Evolutionary conservation across 2,888 invertebrate genomes (phyloP).

Genomic region (Drosophila setosimentum): DNA sequence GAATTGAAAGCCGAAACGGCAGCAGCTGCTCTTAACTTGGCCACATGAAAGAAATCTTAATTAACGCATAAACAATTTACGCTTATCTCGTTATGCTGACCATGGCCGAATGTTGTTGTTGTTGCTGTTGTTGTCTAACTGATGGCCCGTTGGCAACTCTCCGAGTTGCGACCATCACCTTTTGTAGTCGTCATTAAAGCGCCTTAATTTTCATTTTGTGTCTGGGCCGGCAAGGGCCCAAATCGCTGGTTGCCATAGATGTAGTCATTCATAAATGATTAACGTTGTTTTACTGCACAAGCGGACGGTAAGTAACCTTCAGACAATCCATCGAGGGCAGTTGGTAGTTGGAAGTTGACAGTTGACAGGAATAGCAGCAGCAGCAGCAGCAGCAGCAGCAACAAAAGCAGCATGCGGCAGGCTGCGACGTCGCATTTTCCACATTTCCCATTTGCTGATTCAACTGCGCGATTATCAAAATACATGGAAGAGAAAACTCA

Average conservation of each 20-base stretch:
- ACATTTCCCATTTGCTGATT: slow-evolving; percentile 42
- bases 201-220: slow-evolving; percentile 55
- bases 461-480: slow-evolving; percentile 50
- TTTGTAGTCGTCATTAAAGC: slow-evolving; percentile 67
- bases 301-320: slow-evolving; percentile 42
- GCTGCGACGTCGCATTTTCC: slow-evolving; percentile 27
- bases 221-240: slow-evolving; percentile 31
- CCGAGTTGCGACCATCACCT: slow-evolving; percentile 50
- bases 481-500: slow-evolving; percentile 43
- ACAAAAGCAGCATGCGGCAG: not conserved
- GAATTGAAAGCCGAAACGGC: slow-evolving; percentile 16
- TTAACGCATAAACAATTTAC: slow-evolving; percentile 69
- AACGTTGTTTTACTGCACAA: slow-evolving; percentile 47
- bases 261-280: slow-evolving; percentile 75
- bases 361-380: not conserved
- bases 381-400: not conserved
- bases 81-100: slow-evolving; percentile 63
- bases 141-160: slow-evolving; percentile 7
- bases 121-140: slow-evolving; percentile 20
- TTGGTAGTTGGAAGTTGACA: slow-evolving; percentile 2
- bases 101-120: slow-evolving; percentile 32
- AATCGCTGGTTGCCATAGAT: slow-evolving; percentile 35
- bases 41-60: slow-evolving; percentile 68
- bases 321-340: slow-evolving; percentile 41
- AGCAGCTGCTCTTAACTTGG: slow-evolving; percentile 38